A percentile compares a stretch with the other conserved stretches of the same genome.
Evolutionary conservation across 2,888 invertebrate genomes (phyloP).

Genomic region (Caenorhabditis zanzibari): DNA sequence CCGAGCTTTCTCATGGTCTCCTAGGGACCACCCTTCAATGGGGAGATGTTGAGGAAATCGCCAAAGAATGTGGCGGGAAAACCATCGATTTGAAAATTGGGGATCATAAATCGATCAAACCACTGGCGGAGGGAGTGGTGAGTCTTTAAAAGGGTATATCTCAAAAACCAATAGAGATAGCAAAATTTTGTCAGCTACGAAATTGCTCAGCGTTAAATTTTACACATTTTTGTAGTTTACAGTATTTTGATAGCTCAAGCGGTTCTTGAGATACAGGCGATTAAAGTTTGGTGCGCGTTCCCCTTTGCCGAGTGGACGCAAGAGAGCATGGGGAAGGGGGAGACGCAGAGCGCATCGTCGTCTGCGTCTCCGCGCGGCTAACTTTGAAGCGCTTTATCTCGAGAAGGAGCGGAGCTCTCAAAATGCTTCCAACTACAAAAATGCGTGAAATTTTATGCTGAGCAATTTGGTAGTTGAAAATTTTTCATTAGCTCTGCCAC

Average conservation of each 20-base stretch:
- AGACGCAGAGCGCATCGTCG: background rate
- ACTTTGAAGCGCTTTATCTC: background rate
- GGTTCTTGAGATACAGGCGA: background rate
- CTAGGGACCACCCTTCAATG: conserved; percentile 53
- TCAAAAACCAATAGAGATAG: background rate
- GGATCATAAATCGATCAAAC: conserved; percentile 41
- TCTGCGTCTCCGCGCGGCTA: background rate
- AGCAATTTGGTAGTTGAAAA: background rate
- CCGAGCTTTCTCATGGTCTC: conserved; percentile 37
- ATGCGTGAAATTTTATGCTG: background rate
- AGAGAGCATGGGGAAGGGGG: background rate
- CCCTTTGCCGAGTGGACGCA: background rate
- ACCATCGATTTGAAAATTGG: conserved; percentile 20
- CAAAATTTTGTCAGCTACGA: conserved; percentile 1
- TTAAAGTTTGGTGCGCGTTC: background rate
- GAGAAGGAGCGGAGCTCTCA: background rate
- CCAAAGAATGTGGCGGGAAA: background rate
- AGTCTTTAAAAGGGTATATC: conserved; percentile 1
- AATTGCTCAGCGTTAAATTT: background rate
- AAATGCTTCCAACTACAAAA: background rate
- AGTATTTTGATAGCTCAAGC: background rate
- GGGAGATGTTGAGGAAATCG: conserved; percentile 60
- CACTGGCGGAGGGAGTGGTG: conserved; percentile 62
- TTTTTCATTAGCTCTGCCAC: background rate
- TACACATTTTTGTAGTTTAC: background rate